A percentile compares a stretch with the other conserved stretches of the same genome.
Conservation (phyloP, 1,140 invertebrate genomes). For the Zaprionus vittiger region DNA sequence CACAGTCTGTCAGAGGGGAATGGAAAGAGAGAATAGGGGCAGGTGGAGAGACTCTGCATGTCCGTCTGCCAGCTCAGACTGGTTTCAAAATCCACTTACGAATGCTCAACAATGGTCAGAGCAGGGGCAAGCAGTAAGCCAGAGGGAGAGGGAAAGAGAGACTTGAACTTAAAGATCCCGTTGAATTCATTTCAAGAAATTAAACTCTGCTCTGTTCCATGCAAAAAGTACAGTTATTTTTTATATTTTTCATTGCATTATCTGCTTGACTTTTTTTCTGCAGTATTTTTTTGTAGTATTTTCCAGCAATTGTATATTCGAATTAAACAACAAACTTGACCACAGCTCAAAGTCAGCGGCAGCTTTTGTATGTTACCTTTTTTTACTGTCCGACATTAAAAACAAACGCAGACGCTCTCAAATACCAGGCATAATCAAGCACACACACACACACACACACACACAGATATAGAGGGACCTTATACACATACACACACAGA, state of each 20-base stretch:
- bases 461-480: background rate
- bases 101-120: slow-evolving; percentile 24
- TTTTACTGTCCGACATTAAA: too few species aligned
- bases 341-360: background rate
- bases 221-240: background rate
- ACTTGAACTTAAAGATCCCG: slow-evolving; percentile 5
- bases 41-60: background rate
- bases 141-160: background rate
- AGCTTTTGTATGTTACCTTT: too few species aligned
- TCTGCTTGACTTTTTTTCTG: background rate
- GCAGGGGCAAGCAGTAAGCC: too few species aligned
- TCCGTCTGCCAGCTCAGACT: background rate
- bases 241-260: background rate
- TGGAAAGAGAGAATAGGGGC: background rate
- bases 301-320: slow-evolving; percentile 1
- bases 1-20: background rate
- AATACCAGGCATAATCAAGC: too few species aligned
- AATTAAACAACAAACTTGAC: slow-evolving; percentile 4
- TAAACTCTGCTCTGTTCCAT: background rate
- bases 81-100: slow-evolving; percentile 42
- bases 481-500: background rate
- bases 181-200: slow-evolving; percentile 1
- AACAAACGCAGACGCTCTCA: too few species aligned
- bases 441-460: slow-evolving; percentile 2
- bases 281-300: slow-evolving; percentile 7